Percentiles rank a stretch among this genome's conserved stretches.
phyloP scores from a whole-genome alignment of 1,140 invertebrate genomes.

The Cheumatopsyche charites region DNA sequence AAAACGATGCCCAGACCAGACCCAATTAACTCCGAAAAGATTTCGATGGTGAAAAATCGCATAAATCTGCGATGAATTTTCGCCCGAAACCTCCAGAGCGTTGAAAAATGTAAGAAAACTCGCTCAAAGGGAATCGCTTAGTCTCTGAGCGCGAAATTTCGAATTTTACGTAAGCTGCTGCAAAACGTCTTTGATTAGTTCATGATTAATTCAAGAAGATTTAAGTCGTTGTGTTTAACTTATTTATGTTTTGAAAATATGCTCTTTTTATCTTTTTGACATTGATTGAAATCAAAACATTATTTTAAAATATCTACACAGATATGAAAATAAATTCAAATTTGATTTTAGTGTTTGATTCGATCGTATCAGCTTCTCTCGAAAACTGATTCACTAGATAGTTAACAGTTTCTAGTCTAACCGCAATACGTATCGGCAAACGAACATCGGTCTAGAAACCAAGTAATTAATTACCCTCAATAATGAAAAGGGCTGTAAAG shows the following conservation, averaged over 20 bases:
- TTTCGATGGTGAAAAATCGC: conserved; percentile 9
- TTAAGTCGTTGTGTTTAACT: too few relatives aligned
- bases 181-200: neutral
- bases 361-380: too few relatives aligned
- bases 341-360: too few relatives aligned
- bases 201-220: too few relatives aligned
- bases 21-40: conserved; percentile 18
- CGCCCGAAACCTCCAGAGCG: neutral
- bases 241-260: too few relatives aligned
- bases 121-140: conserved; percentile 15
- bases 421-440: too few relatives aligned
- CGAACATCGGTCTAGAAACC: neutral
- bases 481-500: conserved; percentile 28
- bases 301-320: too few relatives aligned
- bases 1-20: conserved; percentile 1
- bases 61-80: neutral
- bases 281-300: too few relatives aligned
- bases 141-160: conserved; percentile 2
- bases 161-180: neutral
- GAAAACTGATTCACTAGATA: neutral
- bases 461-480: conserved; percentile 36
- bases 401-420: too few relatives aligned
- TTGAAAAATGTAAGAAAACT: neutral
- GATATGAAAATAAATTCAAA: too few relatives aligned
- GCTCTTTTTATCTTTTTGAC: too few relatives aligned